Conservation (phyloP, 2,888 invertebrate genomes). For the Chorisops tibialis region DNA sequence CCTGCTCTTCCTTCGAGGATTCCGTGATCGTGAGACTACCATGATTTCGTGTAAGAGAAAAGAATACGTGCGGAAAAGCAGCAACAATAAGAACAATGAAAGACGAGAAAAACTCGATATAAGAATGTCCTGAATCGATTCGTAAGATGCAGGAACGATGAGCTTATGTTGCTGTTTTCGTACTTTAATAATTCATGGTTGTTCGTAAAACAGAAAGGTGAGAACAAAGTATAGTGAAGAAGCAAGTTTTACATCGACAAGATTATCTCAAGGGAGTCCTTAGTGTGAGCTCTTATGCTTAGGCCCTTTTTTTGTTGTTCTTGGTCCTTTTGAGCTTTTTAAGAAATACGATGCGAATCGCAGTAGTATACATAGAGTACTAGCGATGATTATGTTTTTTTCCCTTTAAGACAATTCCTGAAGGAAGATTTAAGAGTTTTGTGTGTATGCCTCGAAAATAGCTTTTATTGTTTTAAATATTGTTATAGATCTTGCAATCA, state of each 20-base stretch:
- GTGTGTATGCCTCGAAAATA: not conserved
- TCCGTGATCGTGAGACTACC: no score
- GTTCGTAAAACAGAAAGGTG: conserved; percentile 1
- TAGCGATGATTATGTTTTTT: conserved; percentile 3
- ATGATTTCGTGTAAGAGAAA: no score
- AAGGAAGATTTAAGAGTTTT: not conserved
- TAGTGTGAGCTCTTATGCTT: not conserved
- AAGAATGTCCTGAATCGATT: not conserved
- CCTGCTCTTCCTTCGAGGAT: no score
- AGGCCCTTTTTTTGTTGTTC: no score
- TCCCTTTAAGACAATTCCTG: not conserved
- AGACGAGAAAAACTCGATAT: not conserved
- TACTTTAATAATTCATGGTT: conserved; percentile 22
- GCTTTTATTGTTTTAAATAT: not conserved
- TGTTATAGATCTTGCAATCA: no score
- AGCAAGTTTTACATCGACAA: conserved; percentile 12
- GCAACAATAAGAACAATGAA: no score
- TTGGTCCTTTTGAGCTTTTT: no score
- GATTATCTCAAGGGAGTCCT: conserved; percentile 13
- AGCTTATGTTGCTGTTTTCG: conserved; percentile 10
- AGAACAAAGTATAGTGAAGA: not conserved
- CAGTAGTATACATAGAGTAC: not conserved
- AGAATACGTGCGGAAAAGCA: no score
- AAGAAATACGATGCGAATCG: no score
- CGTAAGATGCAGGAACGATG: conserved; percentile 7